Conservation (phyloP, 23 tunicate genomes). For the Botrylloides violaceus region DNA sequence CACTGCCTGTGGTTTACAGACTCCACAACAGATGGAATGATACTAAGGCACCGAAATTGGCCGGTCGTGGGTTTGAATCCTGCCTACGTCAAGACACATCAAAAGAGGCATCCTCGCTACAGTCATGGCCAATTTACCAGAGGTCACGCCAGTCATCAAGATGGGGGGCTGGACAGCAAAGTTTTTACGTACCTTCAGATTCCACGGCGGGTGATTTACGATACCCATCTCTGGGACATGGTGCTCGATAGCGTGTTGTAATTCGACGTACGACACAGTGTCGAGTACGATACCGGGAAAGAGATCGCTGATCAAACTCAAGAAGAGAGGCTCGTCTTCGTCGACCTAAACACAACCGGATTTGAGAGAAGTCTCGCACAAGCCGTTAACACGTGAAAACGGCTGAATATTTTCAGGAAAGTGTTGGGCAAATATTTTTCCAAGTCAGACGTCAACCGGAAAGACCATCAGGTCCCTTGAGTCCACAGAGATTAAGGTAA, state of each 20-base stretch:
- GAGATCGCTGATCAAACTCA: slow-evolving; percentile 87
- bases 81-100: too few species aligned
- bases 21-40: too few species aligned
- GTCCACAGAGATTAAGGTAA: too few species aligned
- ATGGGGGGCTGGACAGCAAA: not conserved
- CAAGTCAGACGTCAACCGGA: too few species aligned
- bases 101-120: too few species aligned
- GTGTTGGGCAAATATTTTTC: too few species aligned
- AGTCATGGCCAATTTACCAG: not conserved
- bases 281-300: slow-evolving; percentile 95
- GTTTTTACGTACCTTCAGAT: slow-evolving; percentile 89
- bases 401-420: too few species aligned
- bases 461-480: too few species aligned
- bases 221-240: slow-evolving; percentile 82
- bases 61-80: not conserved
- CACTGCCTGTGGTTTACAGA: too few species aligned
- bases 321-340: slow-evolving; percentile 96
- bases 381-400: too few species aligned
- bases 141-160: too few species aligned
- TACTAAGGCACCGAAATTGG: not conserved
- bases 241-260: slow-evolving; percentile 72
- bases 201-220: slow-evolving; percentile 99
- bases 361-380: not conserved
- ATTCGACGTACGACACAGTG: slow-evolving; percentile 88
- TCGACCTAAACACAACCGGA: slow-evolving; percentile 52